Evolutionary conservation across 2,113 vertebrate species (phyloP).

Genomic region (Mobula birostris): DNA sequence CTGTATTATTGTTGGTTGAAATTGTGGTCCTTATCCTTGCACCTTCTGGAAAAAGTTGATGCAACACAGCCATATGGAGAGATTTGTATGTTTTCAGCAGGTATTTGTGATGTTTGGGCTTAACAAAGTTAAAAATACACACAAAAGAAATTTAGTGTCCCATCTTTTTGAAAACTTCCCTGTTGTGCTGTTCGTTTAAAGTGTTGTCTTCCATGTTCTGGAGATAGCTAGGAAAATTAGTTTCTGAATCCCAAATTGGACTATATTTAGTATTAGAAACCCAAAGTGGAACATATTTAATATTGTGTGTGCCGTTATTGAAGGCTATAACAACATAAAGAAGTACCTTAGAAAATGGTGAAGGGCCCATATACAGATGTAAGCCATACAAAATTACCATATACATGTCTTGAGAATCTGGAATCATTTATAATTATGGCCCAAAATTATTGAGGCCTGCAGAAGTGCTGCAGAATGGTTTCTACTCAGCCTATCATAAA

Average conservation of each 20-base stretch:
- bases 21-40: slow-evolving; percentile 22
- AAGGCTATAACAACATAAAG: background rate
- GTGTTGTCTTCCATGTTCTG: slow-evolving; percentile 32
- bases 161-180: slow-evolving; percentile 14
- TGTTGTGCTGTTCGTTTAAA: slow-evolving; percentile 26
- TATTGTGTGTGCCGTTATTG: background rate
- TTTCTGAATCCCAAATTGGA: background rate
- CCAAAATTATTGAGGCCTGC: background rate
- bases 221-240: background rate
- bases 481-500: background rate
- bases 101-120: slow-evolving; percentile 32
- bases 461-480: background rate
- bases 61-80: background rate
- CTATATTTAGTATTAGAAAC: background rate
- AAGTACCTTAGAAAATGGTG: background rate
- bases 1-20: slow-evolving; percentile 28
- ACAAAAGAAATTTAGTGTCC: slow-evolving; percentile 32
- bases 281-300: background rate
- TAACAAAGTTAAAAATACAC: slow-evolving; percentile 31
- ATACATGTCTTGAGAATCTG: background rate
- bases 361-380: background rate
- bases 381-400: background rate
- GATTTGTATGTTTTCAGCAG: slow-evolving; percentile 33
- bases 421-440: background rate
- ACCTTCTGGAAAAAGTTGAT: background rate